A percentile compares a stretch with the other conserved stretches of the same genome.
These are phyloP conservation scores for Argya squamiceps DNA, from an alignment of 2,797 vertebrate genomes.

Conservation along the genomic window DNA sequence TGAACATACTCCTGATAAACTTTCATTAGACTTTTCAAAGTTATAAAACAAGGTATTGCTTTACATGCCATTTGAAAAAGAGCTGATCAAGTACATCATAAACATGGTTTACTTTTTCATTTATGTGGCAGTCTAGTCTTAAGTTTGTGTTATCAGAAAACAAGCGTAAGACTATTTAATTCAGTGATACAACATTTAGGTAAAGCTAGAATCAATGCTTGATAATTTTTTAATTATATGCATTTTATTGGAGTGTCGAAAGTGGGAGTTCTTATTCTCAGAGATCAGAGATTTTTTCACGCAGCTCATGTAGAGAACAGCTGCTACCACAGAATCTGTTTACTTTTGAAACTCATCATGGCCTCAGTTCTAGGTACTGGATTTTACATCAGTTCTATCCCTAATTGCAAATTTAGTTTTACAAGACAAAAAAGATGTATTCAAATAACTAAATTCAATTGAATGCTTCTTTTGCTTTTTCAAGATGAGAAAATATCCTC, in stretches of 20 bases:
- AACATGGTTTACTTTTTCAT: neutral
- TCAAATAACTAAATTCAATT: neutral
- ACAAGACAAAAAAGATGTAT: neutral
- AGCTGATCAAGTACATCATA: neutral
- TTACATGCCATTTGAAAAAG: neutral
- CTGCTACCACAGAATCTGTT: neutral
- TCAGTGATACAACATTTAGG: neutral
- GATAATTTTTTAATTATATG: neutral
- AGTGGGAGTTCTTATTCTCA: neutral
- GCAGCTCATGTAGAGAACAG: accelerated
- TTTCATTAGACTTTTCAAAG: neutral
- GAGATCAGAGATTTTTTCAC: neutral
- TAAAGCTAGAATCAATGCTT: neutral
- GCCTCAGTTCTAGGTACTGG: neutral
- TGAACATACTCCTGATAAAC: neutral
- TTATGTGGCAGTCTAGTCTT: neutral
- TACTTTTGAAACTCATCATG: neutral
- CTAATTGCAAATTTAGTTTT: neutral
- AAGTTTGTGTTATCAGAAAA: neutral
- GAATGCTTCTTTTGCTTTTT: neutral
- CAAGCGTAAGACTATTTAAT: neutral
- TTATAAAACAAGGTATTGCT: neutral
- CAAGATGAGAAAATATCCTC: accelerated
- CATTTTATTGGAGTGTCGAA: neutral
- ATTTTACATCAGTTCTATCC: neutral